Evolutionary conservation across 2,797 vertebrate species (phyloP), one percentile per base, ranked within the genome.

Genomic region (Moxostoma hubbsi): DNA sequence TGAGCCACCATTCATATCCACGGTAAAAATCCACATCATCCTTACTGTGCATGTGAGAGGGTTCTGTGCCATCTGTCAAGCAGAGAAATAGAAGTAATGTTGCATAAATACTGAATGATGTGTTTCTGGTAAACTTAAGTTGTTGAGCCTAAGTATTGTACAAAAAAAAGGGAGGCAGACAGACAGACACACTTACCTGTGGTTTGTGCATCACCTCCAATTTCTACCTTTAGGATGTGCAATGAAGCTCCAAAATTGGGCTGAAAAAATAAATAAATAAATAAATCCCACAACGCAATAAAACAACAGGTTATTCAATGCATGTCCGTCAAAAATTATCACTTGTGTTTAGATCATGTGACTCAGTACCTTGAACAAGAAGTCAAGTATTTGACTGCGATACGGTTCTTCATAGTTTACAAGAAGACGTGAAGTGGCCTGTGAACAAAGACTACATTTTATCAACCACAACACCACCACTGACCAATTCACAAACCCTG

Each of bases 1-100:
- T 99, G 45, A 99, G 90, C 98, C 98, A 99, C 98, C 97, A 99
- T 73, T 99, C 97, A 54, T 99, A 99, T 1, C 98, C 98, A 49
- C 96, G 92, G 84, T 95, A 98, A 89, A 94, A 98, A 89, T 97
- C 96, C 88, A 96, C 93, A 63, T 99, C 97, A 12, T 96, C 89
- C 15, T 94, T 93, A 72, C 95, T 95, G 88, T 95, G 98, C 98
- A 98, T 99, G 85, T 99, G 96, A 10, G 98, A 99, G 0, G 98
- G 95, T 73, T 99, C 98, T 0, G 96, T 99, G 54, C 98, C 98
- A 91, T 99, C 98, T 98, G 82, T 63, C 59, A 46, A 1, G 49
- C 5, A 49, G 13, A 54, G 5, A 46, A 66, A 36, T 2, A 36
- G 0, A 36, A 36, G 36, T 99, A 97, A 89, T 96, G 94, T 80